Conservation (phyloP, 2,797 vertebrate species). For the Macropus fuliginosus region DNA sequence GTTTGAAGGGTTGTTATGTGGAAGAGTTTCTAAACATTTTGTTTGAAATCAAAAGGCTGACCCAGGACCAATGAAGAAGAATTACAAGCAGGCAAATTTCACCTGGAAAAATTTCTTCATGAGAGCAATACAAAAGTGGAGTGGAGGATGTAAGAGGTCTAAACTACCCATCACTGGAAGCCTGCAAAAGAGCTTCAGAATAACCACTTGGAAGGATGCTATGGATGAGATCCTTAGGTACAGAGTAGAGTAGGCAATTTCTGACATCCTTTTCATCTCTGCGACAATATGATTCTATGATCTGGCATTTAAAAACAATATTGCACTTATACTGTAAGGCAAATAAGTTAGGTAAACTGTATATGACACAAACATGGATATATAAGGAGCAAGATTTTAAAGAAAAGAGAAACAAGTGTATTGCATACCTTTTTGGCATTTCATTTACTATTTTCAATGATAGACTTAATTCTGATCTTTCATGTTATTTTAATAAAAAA, state of each 20-base stretch:
- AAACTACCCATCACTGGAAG: background rate
- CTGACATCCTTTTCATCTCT: background rate
- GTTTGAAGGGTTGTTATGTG: background rate
- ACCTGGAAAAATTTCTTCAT: too few species aligned
- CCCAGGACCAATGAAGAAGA: background rate
- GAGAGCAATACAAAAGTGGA: background rate
- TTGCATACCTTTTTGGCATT: background rate
- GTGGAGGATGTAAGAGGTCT: background rate
- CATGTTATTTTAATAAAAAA: background rate
- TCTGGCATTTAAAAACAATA: background rate
- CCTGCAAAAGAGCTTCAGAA: background rate
- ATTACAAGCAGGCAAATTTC: too few species aligned
- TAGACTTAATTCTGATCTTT: background rate
- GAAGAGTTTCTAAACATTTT: background rate
- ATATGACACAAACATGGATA: background rate
- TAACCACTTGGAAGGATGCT: background rate
- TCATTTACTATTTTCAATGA: background rate
- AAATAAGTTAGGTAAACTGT: background rate
- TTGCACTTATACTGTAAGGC: background rate
- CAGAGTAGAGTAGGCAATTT: background rate
- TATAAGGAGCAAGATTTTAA: background rate
- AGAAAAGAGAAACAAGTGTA: background rate
- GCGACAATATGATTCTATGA: background rate
- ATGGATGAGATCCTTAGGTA: background rate
- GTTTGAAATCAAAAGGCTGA: background rate